phyloP scores from a whole-genome alignment of 2,113 vertebrate genomes.

The Bos indicus region DNA sequence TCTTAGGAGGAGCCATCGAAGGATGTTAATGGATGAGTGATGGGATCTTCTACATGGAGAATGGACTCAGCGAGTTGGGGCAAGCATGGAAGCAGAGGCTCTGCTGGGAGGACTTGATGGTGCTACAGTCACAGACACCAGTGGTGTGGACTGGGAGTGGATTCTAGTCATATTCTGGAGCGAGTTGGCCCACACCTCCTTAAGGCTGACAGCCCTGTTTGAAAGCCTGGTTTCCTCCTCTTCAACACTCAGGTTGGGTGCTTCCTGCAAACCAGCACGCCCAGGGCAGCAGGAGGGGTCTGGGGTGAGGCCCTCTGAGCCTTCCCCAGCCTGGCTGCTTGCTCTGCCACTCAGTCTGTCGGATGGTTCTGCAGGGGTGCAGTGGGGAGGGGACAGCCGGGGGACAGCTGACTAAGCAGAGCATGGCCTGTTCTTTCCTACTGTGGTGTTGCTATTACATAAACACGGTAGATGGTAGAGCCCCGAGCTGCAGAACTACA shows the following conservation, averaged over 20 bases:
- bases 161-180: not conserved
- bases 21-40: not conserved
- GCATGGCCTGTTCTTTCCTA: not conserved
- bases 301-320: not conserved
- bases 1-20: not conserved
- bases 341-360: not conserved
- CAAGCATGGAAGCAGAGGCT: not conserved
- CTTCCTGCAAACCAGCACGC: not conserved
- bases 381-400: too few species aligned
- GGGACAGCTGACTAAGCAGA: not conserved
- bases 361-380: not conserved
- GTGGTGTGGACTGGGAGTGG: not conserved
- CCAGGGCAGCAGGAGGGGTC: not conserved
- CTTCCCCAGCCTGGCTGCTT: not conserved
- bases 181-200: not conserved
- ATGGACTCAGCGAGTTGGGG: not conserved
- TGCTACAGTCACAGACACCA: not conserved
- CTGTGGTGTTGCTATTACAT: accelerated
- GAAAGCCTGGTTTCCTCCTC: not conserved
- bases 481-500: not conserved
- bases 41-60: not conserved
- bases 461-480: not conserved
- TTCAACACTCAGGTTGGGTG: not conserved
- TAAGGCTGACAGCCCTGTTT: too few species aligned
- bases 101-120: not conserved